Percentiles rank a stretch among this genome's conserved stretches.
phyloP scores from a whole-genome alignment of 1,140 invertebrate species.

The Neomicropteryx cornuta region DNA sequence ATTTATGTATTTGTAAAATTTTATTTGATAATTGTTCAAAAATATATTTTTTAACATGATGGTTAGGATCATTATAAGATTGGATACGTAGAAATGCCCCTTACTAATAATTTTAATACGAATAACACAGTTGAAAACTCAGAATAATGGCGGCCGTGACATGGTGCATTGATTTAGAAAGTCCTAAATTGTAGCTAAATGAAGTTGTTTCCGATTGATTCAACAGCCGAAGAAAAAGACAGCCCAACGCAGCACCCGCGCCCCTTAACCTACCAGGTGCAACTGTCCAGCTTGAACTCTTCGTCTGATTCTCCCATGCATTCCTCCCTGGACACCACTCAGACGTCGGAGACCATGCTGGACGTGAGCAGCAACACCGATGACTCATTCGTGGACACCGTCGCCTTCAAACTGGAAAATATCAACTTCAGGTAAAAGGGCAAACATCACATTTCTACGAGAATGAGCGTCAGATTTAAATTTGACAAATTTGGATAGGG shows the following conservation, averaged over 20 bases:
- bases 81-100: slow-evolving; percentile 15
- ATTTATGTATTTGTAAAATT: no score
- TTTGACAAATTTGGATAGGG: no score
- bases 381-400: no score
- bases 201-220: slow-evolving; percentile 27
- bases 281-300: slow-evolving; percentile 3
- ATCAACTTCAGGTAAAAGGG: no score
- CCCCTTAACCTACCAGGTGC: slow-evolving; percentile 1
- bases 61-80: slow-evolving; percentile 8
- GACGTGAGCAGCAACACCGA: slow-evolving; percentile 9
- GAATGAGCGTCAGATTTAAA: no score
- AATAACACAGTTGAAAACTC: slow-evolving; percentile 1
- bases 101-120: slow-evolving; percentile 5
- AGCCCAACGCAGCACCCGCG: slow-evolving; percentile 50
- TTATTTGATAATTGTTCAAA: no score
- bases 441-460: no score
- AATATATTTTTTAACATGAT: slow-evolving; percentile 4
- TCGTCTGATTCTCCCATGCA: slow-evolving; percentile 6
- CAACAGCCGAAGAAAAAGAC: slow-evolving; percentile 74
- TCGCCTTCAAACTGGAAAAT: no score
- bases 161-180: no score
- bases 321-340: slow-evolving; percentile 8
- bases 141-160: slow-evolving; percentile 12
- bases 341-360: slow-evolving; percentile 10
- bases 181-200: slow-evolving; percentile 10